Evolutionary conservation across 2,113 vertebrate species (phyloP).

Genomic region (Cromileptes altivelis): DNA sequence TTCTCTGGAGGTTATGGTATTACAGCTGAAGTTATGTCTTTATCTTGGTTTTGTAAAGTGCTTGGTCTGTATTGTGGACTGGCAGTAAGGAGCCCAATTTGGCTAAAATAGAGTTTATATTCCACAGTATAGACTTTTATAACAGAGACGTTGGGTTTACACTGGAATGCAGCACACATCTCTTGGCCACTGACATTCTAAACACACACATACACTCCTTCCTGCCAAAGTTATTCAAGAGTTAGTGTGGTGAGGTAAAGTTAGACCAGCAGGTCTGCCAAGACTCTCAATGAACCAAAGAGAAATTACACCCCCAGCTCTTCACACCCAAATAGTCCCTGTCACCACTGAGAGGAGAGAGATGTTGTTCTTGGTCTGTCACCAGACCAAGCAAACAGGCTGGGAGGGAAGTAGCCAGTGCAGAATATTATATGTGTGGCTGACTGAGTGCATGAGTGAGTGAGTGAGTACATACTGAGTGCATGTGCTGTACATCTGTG

Average conservation of each 20-base stretch:
- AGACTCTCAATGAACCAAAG: slow-evolving; percentile 59
- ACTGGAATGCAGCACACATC: slow-evolving; percentile 37
- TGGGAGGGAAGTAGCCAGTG: slow-evolving; percentile 31
- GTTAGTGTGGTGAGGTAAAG: slow-evolving; percentile 33
- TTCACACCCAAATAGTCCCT: slow-evolving; percentile 70
- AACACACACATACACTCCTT: slow-evolving; percentile 19
- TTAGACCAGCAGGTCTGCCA: slow-evolving; percentile 49
- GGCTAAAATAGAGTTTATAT: slow-evolving; percentile 23
- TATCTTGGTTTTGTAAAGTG: slow-evolving; percentile 4
- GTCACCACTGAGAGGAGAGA: slow-evolving; percentile 56
- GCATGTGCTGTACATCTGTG: background rate
- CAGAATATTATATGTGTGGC: slow-evolving; percentile 27
- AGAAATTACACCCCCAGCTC: slow-evolving; percentile 45
- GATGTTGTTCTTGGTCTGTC: slow-evolving; percentile 65
- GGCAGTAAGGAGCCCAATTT: slow-evolving; percentile 22
- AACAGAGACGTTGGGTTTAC: slow-evolving; percentile 3
- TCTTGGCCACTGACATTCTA: slow-evolving; percentile 23
- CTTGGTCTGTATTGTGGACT: background rate
- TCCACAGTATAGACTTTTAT: slow-evolving; percentile 16
- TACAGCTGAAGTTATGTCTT: slow-evolving; percentile 20
- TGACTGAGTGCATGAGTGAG: slow-evolving; percentile 5
- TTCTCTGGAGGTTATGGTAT: slow-evolving; percentile 2
- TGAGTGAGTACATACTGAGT: background rate
- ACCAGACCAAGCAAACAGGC: slow-evolving; percentile 50
- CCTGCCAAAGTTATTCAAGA: slow-evolving; percentile 35